A percentile compares a stretch with the other conserved stretches of the same genome.
Conservation (phyloP, 2,888 invertebrate species). For the Hirtodrosophila confusa region DNA sequence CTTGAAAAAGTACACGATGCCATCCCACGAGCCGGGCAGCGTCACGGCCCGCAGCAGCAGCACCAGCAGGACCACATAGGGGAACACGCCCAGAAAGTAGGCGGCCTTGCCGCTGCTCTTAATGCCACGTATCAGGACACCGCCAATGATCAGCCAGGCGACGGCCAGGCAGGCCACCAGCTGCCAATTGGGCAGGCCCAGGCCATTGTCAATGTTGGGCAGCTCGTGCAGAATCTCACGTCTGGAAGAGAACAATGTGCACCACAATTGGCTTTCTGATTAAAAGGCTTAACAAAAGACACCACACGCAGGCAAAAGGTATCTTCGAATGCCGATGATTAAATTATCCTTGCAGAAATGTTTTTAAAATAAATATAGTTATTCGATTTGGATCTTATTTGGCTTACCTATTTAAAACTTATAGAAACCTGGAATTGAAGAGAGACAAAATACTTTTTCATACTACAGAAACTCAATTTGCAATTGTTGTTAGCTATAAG, state of each 20-base stretch:
- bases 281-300: no score
- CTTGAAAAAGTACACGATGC: constrained; percentile 87
- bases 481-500: no score
- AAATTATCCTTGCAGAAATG: no score
- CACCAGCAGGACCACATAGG: constrained; percentile 87
- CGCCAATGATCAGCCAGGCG: constrained; percentile 86
- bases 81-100: constrained; percentile 89
- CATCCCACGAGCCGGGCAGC: constrained; percentile 87
- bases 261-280: no score
- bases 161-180: constrained; percentile 85
- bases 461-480: no score
- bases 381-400: no score
- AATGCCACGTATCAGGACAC: constrained; percentile 85
- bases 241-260: constrained; percentile 69
- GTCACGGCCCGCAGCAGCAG: constrained; percentile 87
- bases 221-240: constrained; percentile 85
- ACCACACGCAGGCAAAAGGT: no score
- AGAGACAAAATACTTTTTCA: no score
- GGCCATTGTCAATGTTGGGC: constrained; percentile 85
- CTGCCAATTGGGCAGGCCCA: constrained; percentile 86
- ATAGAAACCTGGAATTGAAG: no score
- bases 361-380: no score
- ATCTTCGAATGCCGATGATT: no score
- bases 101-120: constrained; percentile 88
- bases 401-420: no score